Evolutionary conservation across 2,888 invertebrate species (phyloP), one percentile per base, ranked within the genome.

Genomic region (Melanophora roralis): DNA sequence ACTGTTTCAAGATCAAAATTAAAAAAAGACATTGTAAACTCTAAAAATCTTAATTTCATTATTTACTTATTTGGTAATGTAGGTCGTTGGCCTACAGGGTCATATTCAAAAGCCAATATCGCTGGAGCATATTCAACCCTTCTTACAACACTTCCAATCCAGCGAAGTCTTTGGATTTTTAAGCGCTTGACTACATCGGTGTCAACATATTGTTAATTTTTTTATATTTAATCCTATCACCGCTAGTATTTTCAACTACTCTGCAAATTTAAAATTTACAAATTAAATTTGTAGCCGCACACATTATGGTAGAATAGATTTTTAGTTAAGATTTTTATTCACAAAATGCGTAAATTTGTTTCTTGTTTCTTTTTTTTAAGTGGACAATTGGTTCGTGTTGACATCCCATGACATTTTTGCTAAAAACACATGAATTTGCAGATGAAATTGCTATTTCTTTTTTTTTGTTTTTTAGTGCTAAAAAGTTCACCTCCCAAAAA

Each of bases 341-440:
- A 9, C 47, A 6, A 36, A 57, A 59, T 19, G 43, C 5, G 49
- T 7, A 23, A 7, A 49, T 49, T n/a, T 40, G n/a, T n/a, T 40
- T 64, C n/a, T 47, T 51, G 16, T 64, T 38, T 16, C 34, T 5
- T 40, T 55, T 34, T 75, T 72, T 72, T 68, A 73, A 76, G 80
- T 76, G 76, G 80, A 69, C 80, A 76, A 76, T 80, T 80, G 80
- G 67, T 80, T 80, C 64, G 76, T 65, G 80, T 76, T 80, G 80
- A 80, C 76, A 80, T 76, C 62, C 62, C 64, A 51, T 76, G 76
- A 76, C 76, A 76, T 80, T 51, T 76, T 65, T 73, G 68, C 49
- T 64, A 59, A 73, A 80, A 76, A 68, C 71, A 73, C 67, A 72
- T 72, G 76, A 64, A 71, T 51, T 77, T 69, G 55, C 16, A 62